Evolutionary conservation across 1,140 invertebrate species (phyloP), one percentile per base, ranked within the genome.

Genomic region (Tetramorium parvispinum): DNA sequence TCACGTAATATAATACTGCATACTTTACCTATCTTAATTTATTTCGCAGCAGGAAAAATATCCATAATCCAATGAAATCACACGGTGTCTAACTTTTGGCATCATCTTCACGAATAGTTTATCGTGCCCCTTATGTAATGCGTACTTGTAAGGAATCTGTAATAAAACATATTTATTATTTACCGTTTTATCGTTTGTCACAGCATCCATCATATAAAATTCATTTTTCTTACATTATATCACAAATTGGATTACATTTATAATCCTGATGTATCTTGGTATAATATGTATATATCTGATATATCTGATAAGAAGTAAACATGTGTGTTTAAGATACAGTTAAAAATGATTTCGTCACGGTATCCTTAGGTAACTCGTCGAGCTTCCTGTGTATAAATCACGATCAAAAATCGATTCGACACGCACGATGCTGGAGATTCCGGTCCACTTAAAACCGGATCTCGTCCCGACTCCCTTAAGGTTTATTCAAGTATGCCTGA

Each of bases 111-210:
- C 21, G 5, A 83, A n/a, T 73, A 73, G 32, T 75, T 73, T 59
- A 73, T 18, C 21, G 51, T 68, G 24, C 32, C 63, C 10, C 40
- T 55, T 2, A 46, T 40, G 49, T 91, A 86, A 63, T 71, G 76
- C 37, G 88, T 79, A 21, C 55, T 82, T 21, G 49, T 86, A 18
- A 91, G 46, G 10, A 91, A 90, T 65, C 89, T 91, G 40, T 2
- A 89, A 89, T 51, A 32, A 5, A n/a, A 37, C 59, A 73, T 53
- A 18, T 68, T 81, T 55, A 51, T 57, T 13, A 78, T 40, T 63
- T 13, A 65, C 13, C 21, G 49, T 8, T 32, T 37, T 57, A 59
- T 40, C 4, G 13, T 18, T 51, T 18, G 13, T 46, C 21, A 6
- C 32, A 46, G 24, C 10, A 32, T 21, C 5, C 16, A 24, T 76